Evolutionary conservation across 64 coral and sea anemone genomes (phyloP).

Genomic region (Dendronephthya gigantea): DNA sequence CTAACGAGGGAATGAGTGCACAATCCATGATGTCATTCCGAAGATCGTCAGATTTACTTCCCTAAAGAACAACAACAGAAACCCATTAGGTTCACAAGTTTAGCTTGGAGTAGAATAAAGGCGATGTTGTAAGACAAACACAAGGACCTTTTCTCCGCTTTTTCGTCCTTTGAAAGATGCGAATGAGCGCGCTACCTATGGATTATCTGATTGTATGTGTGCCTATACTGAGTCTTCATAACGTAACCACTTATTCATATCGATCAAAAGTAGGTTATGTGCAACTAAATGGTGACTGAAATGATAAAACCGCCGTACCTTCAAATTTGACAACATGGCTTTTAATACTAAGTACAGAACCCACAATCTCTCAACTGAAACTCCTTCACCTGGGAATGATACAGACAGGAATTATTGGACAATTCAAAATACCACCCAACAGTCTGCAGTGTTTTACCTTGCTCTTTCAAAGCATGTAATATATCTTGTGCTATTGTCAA

Average conservation of each 20-base stretch:
- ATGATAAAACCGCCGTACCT: too few relatives aligned
- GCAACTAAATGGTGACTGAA: too few relatives aligned
- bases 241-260: too few relatives aligned
- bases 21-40: constrained; percentile 49
- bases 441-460: not conserved
- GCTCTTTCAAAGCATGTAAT: not conserved
- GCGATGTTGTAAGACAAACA: too few relatives aligned
- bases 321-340: constrained; percentile 66
- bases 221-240: too few relatives aligned
- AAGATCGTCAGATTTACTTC: constrained; percentile 25
- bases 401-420: not conserved
- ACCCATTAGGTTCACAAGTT: constrained; percentile 6
- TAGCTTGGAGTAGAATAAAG: constrained; percentile 7
- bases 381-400: constrained; percentile 27
- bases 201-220: too few relatives aligned
- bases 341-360: constrained; percentile 81
- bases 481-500: not conserved
- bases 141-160: too few relatives aligned
- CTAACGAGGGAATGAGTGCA: constrained; percentile 58
- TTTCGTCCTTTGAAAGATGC: too few relatives aligned
- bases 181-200: too few relatives aligned
- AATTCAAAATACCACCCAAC: not conserved
- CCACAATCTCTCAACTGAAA: constrained; percentile 87
- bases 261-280: too few relatives aligned
- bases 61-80: constrained; percentile 26